Conservation (phyloP, 2,888 invertebrate species). For the Nycteola revayana region DNA sequence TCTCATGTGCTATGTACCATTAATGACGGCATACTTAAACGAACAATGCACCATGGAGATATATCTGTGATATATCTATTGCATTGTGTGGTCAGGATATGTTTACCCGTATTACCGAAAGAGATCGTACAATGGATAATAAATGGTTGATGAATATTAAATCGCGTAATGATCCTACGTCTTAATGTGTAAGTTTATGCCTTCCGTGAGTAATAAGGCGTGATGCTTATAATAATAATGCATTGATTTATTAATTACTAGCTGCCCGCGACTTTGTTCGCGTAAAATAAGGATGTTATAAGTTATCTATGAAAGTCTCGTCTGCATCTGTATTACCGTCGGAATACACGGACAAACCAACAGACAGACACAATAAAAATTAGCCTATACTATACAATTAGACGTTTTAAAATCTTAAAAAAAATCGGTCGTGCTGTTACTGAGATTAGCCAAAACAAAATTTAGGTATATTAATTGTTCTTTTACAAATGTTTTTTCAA, state of each 20-base stretch:
- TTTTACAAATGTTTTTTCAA: too few species aligned
- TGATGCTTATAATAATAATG: background rate
- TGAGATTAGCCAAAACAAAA: too few species aligned
- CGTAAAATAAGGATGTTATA: too few species aligned
- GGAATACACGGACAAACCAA: too few species aligned
- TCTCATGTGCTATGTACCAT: constrained; percentile 32
- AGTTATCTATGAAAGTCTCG: background rate
- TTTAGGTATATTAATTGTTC: too few species aligned
- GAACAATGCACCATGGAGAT: constrained; percentile 36
- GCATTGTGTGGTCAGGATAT: constrained; percentile 16
- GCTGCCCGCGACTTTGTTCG: too few species aligned
- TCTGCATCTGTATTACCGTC: background rate
- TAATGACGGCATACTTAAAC: constrained; percentile 43
- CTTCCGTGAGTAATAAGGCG: constrained; percentile 17
- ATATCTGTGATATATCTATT: constrained; percentile 21
- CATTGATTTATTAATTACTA: background rate
- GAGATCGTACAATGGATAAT: constrained; percentile 23
- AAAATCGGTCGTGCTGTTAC: too few species aligned
- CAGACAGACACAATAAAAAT: too few species aligned
- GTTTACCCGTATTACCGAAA: constrained; percentile 21
- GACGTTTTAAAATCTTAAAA: too few species aligned
- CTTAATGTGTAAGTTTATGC: constrained; percentile 5
- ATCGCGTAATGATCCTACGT: background rate
- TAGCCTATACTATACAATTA: too few species aligned
- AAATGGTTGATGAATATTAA: constrained; percentile 19